Conservation (phyloP, 1,140 invertebrate species). For the Agraylea sexmaculata region DNA sequence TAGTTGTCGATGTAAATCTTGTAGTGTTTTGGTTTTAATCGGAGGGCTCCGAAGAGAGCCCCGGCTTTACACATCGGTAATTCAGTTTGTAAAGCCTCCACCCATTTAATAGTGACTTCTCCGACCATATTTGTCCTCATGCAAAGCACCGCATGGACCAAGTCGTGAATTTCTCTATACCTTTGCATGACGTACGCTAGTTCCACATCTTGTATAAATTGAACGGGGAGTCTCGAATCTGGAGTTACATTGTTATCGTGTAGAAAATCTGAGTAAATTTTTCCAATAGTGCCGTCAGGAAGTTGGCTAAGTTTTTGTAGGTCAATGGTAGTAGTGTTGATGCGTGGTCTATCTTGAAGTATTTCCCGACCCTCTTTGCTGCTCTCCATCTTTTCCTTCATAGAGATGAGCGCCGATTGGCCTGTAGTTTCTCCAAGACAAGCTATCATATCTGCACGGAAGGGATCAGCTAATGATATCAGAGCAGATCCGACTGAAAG, state of each 20-base stretch:
- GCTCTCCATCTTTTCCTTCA: slow-evolving; percentile 53
- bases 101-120: slow-evolving; percentile 89
- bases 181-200: slow-evolving; percentile 94
- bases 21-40: slow-evolving; percentile 75
- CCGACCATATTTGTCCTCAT: slow-evolving; percentile 96
- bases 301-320: slow-evolving; percentile 56
- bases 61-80: slow-evolving; percentile 84
- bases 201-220: slow-evolving; percentile 84
- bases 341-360: slow-evolving; percentile 67
- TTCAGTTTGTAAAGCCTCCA: slow-evolving; percentile 85
- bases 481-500: slow-evolving; percentile 69
- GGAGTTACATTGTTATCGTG: slow-evolving; percentile 79
- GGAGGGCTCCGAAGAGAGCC: slow-evolving; percentile 72
- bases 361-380: slow-evolving; percentile 60
- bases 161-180: slow-evolving; percentile 92
- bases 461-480: slow-evolving; percentile 61
- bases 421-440: slow-evolving; percentile 86
- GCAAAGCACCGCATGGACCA: slow-evolving; percentile 78
- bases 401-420: slow-evolving; percentile 50
- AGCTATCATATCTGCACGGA: slow-evolving; percentile 84
- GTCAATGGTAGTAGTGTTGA: slow-evolving; percentile 75
- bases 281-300: slow-evolving; percentile 72
- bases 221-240: slow-evolving; percentile 76
- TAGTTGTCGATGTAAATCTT: slow-evolving; percentile 65
- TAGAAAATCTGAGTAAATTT: slow-evolving; percentile 74